Conservation (phyloP, 2,888 invertebrate genomes). For the Crematogaster levior region DNA sequence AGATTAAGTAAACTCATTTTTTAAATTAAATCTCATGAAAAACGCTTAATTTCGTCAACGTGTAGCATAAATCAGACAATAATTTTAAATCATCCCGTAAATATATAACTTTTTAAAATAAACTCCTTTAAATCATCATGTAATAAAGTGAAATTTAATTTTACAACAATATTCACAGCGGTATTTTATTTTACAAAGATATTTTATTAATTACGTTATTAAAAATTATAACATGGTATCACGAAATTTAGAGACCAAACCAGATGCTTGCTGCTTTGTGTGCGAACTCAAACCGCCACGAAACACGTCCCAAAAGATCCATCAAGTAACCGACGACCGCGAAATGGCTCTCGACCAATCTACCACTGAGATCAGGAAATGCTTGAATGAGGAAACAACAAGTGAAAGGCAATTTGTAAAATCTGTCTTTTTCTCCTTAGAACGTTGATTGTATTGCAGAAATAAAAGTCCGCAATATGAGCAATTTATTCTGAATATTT, state of each 20-base stretch:
- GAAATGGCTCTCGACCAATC: constrained; percentile 74
- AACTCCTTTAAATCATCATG: too few species aligned
- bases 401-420: constrained; percentile 56
- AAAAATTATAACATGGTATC: constrained; percentile 55
- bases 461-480: background rate
- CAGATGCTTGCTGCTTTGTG: constrained; percentile 7
- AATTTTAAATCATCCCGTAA: background rate
- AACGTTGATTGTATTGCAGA: background rate
- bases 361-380: constrained; percentile 72
- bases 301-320: constrained; percentile 73
- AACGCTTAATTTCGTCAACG: background rate
- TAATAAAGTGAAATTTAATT: too few species aligned
- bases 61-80: background rate
- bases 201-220: too few species aligned
- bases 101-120: background rate
- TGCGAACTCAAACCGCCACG: constrained; percentile 47
- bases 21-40: constrained; percentile 35
- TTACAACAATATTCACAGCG: too few species aligned
- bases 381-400: constrained; percentile 55
- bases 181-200: too few species aligned
- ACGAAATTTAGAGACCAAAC: constrained; percentile 47
- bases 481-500: background rate
- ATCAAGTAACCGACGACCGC: constrained; percentile 73
- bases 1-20: constrained; percentile 1
- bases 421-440: background rate